Evolutionary conservation across 2,113 vertebrate species (phyloP).

Genomic region (Balaenoptera acutorostrata): DNA sequence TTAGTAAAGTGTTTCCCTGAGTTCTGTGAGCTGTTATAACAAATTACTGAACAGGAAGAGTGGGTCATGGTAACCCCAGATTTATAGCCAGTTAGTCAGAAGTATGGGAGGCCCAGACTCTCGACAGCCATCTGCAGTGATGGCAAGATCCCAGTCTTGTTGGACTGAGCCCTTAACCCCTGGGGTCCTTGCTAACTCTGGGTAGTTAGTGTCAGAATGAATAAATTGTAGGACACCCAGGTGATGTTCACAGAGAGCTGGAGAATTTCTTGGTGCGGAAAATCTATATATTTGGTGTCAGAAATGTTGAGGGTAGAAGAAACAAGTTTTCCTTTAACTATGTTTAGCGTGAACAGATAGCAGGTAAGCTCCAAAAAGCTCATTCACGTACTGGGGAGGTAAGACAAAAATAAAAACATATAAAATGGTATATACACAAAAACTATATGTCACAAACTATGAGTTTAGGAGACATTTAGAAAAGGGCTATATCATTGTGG

Average conservation of each 20-base stretch:
- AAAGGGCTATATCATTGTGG: not conserved
- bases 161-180: not conserved
- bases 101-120: not conserved
- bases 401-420: not conserved
- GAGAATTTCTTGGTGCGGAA: not conserved
- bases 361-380: not conserved
- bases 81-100: not conserved
- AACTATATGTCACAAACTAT: not conserved
- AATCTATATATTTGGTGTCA: not conserved
- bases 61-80: not conserved
- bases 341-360: not conserved
- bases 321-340: not conserved
- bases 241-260: not conserved
- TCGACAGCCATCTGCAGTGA: not conserved
- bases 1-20: not conserved
- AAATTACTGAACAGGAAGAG: not conserved
- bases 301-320: not conserved
- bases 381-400: not conserved
- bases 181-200: not conserved
- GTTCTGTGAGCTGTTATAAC: not conserved
- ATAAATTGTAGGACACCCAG: not conserved
- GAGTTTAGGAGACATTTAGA: not conserved
- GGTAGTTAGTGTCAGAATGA: not conserved
- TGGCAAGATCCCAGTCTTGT: not conserved
- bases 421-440: not conserved